Evolutionary conservation across 1,140 invertebrate genomes (phyloP).

Genomic region (Orchestia grillus): DNA sequence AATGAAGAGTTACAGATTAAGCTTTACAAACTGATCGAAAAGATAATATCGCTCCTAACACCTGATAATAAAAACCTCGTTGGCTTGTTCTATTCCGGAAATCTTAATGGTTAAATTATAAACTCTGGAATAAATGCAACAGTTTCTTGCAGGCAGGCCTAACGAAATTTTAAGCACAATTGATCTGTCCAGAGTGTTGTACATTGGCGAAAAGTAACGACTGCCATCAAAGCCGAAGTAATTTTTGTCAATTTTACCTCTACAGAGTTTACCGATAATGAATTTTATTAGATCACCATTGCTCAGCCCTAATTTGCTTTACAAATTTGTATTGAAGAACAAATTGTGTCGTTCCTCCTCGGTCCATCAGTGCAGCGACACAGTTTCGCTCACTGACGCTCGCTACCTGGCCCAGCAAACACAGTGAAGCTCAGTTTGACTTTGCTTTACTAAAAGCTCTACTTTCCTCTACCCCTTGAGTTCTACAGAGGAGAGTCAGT

Average conservation of each 20-base stretch:
- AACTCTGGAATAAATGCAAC: background rate
- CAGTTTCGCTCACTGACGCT: too few relatives aligned
- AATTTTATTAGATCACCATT: background rate
- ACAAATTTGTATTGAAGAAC: too few relatives aligned
- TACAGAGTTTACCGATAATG: background rate
- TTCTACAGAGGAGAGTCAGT: too few relatives aligned
- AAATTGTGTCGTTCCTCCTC: too few relatives aligned
- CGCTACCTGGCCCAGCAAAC: too few relatives aligned
- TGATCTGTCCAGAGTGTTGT: background rate
- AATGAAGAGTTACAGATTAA: too few relatives aligned
- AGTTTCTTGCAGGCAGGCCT: background rate
- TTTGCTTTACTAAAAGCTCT: too few relatives aligned
- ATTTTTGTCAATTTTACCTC: background rate
- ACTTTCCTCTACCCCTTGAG: too few relatives aligned
- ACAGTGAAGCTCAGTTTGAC: too few relatives aligned
- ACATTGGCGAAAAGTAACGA: background rate
- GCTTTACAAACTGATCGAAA: background rate
- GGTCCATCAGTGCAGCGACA: too few relatives aligned
- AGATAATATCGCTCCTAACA: background rate
- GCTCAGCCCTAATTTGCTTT: too few relatives aligned
- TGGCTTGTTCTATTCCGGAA: background rate
- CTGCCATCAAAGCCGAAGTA: background rate
- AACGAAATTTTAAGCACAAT: background rate
- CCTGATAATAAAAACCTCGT: too few relatives aligned
- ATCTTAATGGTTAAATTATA: background rate